A percentile compares a stretch with the other conserved stretches of the same genome.
Evolutionary conservation across 2,888 invertebrate genomes (phyloP).

Genomic region (Electrophaes corylata): DNA sequence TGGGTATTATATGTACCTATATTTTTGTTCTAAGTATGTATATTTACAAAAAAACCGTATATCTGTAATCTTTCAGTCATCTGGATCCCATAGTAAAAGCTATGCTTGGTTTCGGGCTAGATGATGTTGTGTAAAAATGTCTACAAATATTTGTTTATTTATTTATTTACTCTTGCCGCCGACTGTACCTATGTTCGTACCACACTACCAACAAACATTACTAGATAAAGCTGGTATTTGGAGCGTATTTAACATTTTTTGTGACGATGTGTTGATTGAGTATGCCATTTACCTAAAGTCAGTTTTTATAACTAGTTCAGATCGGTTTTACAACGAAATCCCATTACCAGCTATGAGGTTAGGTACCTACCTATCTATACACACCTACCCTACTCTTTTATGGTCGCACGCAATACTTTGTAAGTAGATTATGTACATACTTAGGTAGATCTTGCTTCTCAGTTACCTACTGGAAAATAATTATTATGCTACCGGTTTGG

Average conservation of each 20-base stretch:
- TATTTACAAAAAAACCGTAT: too few species aligned
- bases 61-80: too few species aligned
- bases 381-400: neutral
- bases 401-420: neutral
- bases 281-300: constrained; percentile 1
- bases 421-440: neutral
- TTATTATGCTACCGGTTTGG: too few species aligned
- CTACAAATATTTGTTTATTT: too few species aligned
- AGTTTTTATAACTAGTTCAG: constrained; percentile 18
- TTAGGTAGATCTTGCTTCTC: too few species aligned
- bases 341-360: neutral
- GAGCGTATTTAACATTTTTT: constrained; percentile 33
- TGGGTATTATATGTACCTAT: too few species aligned
- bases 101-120: too few species aligned
- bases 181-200: neutral
- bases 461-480: too few species aligned
- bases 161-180: neutral
- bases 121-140: too few species aligned
- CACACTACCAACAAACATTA: neutral
- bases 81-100: too few species aligned
- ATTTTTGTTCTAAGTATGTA: too few species aligned
- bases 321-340: constrained; percentile 8
- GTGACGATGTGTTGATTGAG: constrained; percentile 27
- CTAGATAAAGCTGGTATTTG: constrained; percentile 34
- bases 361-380: neutral